phyloP scores from a whole-genome alignment of 2,888 invertebrate species.

The Lordiphosa andalusiaca region DNA sequence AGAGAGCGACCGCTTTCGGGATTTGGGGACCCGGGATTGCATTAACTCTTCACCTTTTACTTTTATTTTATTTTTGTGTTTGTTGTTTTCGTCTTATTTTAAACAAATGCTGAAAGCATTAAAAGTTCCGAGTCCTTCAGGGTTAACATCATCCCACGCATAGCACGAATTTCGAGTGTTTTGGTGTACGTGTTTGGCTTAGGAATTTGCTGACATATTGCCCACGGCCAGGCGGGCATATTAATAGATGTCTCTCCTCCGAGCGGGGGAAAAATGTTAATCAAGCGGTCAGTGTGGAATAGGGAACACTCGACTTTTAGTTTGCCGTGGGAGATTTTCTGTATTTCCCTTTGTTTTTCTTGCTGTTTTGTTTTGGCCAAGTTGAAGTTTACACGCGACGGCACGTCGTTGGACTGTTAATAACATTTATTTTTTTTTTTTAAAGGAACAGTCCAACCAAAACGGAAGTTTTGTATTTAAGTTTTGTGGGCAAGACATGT shows the following conservation, averaged over 20 bases:
- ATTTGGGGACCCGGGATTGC: conserved; percentile 51
- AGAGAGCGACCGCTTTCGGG: conserved; percentile 29
- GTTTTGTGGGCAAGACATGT: conserved; percentile 45
- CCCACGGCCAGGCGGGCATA: conserved; percentile 60
- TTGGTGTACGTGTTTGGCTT: conserved; percentile 66
- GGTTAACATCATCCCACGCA: conserved; percentile 36
- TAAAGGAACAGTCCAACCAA: conserved; percentile 27
- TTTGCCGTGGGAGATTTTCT: conserved; percentile 64
- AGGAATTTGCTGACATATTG: conserved; percentile 72
- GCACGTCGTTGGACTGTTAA: conserved; percentile 70
- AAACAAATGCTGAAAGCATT: conserved; percentile 48
- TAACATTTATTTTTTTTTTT: conserved; percentile 44
- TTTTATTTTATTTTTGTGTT: neutral
- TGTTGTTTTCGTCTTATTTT: neutral
- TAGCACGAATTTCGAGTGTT: conserved; percentile 65
- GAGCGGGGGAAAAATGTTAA: conserved; percentile 58
- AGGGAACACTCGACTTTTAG: conserved; percentile 58
- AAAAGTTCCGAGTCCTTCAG: conserved; percentile 56
- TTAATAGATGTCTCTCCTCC: conserved; percentile 43
- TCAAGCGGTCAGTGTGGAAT: conserved; percentile 71
- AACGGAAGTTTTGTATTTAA: conserved; percentile 65
- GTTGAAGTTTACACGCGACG: conserved; percentile 29
- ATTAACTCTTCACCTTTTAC: conserved; percentile 56
- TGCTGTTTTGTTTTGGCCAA: conserved; percentile 24
- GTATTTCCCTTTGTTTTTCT: conserved; percentile 27